Evolutionary conservation across 1,140 invertebrate genomes (phyloP), one percentile per base, ranked within the genome.

Genomic region (Steinernema khuongi): DNA sequence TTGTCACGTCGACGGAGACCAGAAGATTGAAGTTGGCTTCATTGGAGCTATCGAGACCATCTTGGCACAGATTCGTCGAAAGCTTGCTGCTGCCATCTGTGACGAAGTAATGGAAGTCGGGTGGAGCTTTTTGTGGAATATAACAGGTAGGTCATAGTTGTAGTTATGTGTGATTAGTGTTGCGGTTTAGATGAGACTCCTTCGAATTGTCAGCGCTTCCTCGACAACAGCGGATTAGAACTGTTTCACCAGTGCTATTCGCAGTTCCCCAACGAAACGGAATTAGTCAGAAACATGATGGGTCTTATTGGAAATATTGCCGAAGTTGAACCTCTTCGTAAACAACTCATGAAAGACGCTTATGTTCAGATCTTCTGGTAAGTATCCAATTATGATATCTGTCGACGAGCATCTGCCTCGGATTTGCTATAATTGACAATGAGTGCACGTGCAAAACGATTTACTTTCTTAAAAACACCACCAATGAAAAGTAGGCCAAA

Each of bases 41-140:
- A 86, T 93, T 66, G 93, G 94, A 31, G 93, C 93, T 36, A 93
- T 95, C 81, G 89, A 90, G 77, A 67, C 78, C 67, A 81, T 85
- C 72, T 41, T 84, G 2, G 79, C 82, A 28, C 82, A 84, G 68
- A 84, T 84, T 69, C 66, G 70, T 22, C 76, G 82, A 17, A 85
- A 85, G 74, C 74, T 77, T 2, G 50, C 31, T 14, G 43, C 70
- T 1, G 76, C 71, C 30, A 86, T 91, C 22, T 96, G 93, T 86
- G 95, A 97, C 86, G 94, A 97, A 86, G 92, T 97, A 0, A 89
- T 98, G 86, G 94, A 97, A 88, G 93, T 96, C 18, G 93, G 94
- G 2, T 98, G 96, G 96, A 96, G 94, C 74, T 94, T 93, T 1
- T 92, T 98, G 91, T 89, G 88, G 88, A 97, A 98, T 87, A 93